Base-by-base conservation (phyloP, 2,113 vertebrate genomes). In the Puffinus mauretanicus region DNA sequence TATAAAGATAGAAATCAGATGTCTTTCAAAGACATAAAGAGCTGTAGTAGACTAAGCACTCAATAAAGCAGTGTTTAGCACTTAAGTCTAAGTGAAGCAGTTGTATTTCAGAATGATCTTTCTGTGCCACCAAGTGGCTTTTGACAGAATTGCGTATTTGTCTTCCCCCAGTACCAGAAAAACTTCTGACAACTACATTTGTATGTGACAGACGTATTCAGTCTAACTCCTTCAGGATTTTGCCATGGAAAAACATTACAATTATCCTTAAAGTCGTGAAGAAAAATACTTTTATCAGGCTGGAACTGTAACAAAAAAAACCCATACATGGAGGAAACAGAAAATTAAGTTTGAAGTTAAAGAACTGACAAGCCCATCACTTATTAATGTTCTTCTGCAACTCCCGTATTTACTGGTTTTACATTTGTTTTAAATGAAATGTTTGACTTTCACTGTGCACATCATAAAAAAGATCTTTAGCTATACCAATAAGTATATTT, bases 41-140 rank as follows among this genome's bases (percentile, higher is more conserved):
- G 47, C 18, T 75, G 6, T 4, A 90, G 30, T 6, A 90, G 44
- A 73, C 26, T 66, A 49, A 78, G 32, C 29, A 40, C 29, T 81
- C 24, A 73, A 75, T 9, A 64, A 65, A 90, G 10, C 52, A 87
- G 22, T 16, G 34, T 46, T 83, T 40, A 62, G 29, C n/a, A 32
- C 6, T 0, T 3, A 36, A n/a, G 2, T 21, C 18, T 62, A 36
- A 6, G 36, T 1, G 2, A 65, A 76, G 24, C 0, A 79, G 11
- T 1, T n/a, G 3, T 21, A 57, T 73, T 95, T 72, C 57, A 82
- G 57, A 54, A 73, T 6, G 25, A 79, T 86, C 62, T 29, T 81
- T 58, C 49, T 86, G 8, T 85, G 95, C 93, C 94, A 92, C 80
- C 97, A 82, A 49, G 90, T 77, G 96, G 94, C 34, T 62, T 92